Conservation (phyloP, 1,140 invertebrate genomes). For the Platorchestia sp. region DNA sequence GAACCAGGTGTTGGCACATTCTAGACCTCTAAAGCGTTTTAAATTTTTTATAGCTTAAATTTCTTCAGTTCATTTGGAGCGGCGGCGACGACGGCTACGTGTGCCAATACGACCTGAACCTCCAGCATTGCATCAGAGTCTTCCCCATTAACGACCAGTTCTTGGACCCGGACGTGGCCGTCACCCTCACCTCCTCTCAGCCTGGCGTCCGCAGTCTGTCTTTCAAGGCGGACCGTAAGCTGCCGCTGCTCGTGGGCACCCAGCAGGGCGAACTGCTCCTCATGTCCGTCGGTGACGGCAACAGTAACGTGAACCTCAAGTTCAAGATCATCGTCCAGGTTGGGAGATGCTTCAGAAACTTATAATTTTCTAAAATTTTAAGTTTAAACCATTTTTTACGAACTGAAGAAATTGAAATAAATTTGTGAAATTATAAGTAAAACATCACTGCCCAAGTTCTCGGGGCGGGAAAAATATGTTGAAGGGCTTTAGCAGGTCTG, state of each 20-base stretch:
- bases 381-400: too few relatives aligned
- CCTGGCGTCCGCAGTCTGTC: conserved; percentile 60
- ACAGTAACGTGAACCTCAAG: background rate
- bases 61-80: conserved; percentile 59
- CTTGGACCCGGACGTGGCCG: conserved; percentile 55
- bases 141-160: conserved; percentile 64
- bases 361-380: too few relatives aligned
- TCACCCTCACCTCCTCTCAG: conserved; percentile 61
- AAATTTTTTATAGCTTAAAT: background rate
- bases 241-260: conserved; percentile 61
- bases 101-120: conserved; percentile 62
- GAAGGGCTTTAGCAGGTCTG: too few relatives aligned
- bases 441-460: too few relatives aligned
- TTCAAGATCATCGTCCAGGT: conserved; percentile 46
- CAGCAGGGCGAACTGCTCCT: conserved; percentile 62
- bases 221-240: background rate
- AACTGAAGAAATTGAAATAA: too few relatives aligned
- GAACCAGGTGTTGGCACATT: background rate
- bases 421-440: too few relatives aligned
- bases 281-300: conserved; percentile 58
- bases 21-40: background rate
- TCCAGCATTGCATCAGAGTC: conserved; percentile 62
- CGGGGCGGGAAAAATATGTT: too few relatives aligned
- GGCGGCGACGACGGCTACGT: conserved; percentile 63
- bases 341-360: background rate